These are phyloP conservation scores for Cynaeus angustus DNA, from an alignment of 2,888 invertebrate species.

Conservation along the genomic window DNA sequence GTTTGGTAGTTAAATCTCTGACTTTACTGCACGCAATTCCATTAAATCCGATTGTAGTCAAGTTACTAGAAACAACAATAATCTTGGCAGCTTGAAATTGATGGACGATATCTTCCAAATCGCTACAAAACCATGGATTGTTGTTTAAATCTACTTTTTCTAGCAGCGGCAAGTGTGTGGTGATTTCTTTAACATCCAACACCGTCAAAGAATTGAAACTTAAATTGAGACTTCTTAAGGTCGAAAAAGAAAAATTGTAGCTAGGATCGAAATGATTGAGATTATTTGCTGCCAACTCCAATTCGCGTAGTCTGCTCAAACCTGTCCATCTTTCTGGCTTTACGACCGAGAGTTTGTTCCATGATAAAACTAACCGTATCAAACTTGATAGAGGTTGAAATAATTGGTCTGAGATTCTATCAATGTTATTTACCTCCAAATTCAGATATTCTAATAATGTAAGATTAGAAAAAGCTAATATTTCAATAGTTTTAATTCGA, in stretches of 20 bases:
- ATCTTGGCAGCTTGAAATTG: conserved; percentile 52
- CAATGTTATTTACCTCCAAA: conserved; percentile 53
- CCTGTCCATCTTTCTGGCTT: conserved; percentile 56
- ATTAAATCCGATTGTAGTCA: not conserved
- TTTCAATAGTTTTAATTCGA: conserved; percentile 45
- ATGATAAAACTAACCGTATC: conserved; percentile 54
- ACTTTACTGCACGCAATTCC: conserved; percentile 22
- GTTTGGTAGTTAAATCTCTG: not conserved
- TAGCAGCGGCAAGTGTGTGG: conserved; percentile 52
- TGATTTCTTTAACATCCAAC: conserved; percentile 55
- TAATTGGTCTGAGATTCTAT: conserved; percentile 37
- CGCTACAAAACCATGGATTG: conserved; percentile 60
- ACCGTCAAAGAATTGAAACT: conserved; percentile 57
- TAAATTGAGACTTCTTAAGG: conserved; percentile 58
- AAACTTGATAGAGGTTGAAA: conserved; percentile 52
- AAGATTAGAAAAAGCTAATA: conserved; percentile 51
- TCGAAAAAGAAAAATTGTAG: conserved; percentile 54
- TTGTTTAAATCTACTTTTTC: conserved; percentile 56
- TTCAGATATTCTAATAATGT: conserved; percentile 51
- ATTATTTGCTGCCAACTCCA: conserved; percentile 53
- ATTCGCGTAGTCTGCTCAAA: conserved; percentile 46
- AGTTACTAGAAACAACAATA: conserved; percentile 1
- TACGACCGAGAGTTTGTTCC: conserved; percentile 55
- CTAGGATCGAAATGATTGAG: conserved; percentile 54
- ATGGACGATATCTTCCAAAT: conserved; percentile 54